Evolutionary conservation across 2,113 vertebrate genomes (phyloP).

Genomic region (Dinomys branickii): DNA sequence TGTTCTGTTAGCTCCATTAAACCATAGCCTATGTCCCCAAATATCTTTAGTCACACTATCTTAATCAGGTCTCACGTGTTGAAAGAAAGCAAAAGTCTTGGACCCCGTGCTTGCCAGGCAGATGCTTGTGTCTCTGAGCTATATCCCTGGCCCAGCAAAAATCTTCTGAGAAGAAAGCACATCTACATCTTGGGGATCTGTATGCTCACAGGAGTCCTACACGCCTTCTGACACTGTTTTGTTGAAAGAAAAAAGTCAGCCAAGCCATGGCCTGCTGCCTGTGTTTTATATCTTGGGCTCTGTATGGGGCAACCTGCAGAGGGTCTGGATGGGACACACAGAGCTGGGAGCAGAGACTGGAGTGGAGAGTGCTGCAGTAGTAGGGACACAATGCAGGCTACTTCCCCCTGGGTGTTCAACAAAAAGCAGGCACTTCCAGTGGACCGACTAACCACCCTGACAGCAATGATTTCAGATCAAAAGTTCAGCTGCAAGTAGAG

Average conservation of each 20-base stretch:
- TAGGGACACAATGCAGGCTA: background rate
- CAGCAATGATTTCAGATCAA: slow-evolving; percentile 52
- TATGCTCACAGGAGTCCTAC: background rate
- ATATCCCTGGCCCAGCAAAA: background rate
- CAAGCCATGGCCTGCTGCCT: background rate
- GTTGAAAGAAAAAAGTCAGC: background rate
- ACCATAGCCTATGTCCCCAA: background rate
- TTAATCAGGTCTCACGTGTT: background rate
- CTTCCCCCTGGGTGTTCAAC: background rate
- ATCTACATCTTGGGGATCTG: background rate
- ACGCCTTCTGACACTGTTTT: background rate
- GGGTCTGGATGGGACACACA: no score
- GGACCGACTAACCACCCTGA: background rate
- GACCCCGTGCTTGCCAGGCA: no score
- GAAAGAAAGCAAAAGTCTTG: slow-evolving; percentile 22
- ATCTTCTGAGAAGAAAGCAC: background rate
- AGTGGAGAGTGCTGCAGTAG: background rate
- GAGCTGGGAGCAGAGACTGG: background rate
- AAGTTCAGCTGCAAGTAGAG: slow-evolving; percentile 71
- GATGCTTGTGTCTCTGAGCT: no score
- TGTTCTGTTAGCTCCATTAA: background rate
- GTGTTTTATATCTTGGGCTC: background rate
- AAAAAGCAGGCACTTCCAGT: background rate
- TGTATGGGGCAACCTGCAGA: background rate
- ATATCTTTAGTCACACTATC: background rate